A percentile compares a stretch with the other conserved stretches of the same genome.
These are phyloP conservation scores for Solenopsis invicta DNA, from an alignment of 1,140 invertebrate genomes.

Conservation along the genomic window DNA sequence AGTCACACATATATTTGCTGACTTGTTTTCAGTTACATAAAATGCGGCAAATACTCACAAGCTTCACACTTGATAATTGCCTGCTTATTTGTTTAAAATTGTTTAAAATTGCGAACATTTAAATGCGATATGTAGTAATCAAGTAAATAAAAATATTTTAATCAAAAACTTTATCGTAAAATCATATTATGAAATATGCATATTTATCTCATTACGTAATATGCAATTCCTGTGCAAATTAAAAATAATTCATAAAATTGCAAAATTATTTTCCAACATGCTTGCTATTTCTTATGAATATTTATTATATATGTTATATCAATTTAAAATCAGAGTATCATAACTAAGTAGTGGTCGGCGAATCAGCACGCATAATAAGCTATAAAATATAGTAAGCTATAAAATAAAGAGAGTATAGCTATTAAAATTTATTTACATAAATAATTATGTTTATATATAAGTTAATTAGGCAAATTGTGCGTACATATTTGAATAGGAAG, in stretches of 20 bases:
- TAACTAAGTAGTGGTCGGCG: neutral
- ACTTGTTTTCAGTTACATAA: neutral
- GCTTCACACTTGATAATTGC: neutral
- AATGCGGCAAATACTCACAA: neutral
- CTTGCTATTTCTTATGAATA: conserved; percentile 34
- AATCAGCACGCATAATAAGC: neutral
- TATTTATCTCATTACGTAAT: neutral
- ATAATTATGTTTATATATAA: no score
- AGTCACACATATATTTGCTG: neutral
- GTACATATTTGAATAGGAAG: neutral
- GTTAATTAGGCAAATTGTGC: neutral
- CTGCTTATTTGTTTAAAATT: neutral
- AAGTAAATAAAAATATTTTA: neutral
- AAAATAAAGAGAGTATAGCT: no score
- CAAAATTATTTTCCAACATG: conserved; percentile 27
- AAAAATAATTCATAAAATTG: neutral
- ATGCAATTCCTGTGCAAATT: conserved; percentile 19
- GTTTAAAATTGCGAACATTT: neutral
- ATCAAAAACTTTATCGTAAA: neutral
- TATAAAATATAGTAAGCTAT: no score
- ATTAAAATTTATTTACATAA: neutral
- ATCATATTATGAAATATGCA: neutral
- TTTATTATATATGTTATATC: neutral
- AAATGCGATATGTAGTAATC: neutral
- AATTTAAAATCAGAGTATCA: conserved; percentile 12